Evolutionary conservation across 2,113 vertebrate genomes (phyloP), one percentile per base, ranked within the genome.

Genomic region (Nerophis ophidion): DNA sequence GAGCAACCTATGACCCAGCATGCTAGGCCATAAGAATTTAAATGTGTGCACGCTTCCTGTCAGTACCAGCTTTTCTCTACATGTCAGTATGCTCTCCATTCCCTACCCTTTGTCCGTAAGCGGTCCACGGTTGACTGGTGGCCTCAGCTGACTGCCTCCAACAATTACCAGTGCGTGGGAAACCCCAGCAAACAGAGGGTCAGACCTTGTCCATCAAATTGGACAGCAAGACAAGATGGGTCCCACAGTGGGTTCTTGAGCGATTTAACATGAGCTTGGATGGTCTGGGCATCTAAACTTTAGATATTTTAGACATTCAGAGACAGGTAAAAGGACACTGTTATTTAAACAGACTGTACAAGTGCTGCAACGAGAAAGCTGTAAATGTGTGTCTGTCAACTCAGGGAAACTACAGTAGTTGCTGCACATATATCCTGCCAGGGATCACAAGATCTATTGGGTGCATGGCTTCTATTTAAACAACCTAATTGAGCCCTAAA

Each of bases 161-260:
- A 84, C 82, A 71, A 76, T 80, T 70, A 82, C 71, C 58, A 68
- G 65, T 81, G 81, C 79, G 81, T 88, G 82, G 85, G 81, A 88
- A 84, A 81, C 71, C 79, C 70, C 68, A 61, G 76, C 74, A 77
- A 26, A 73, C 80, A 64, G 67, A 77, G 71, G 77, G 67, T 76
- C 67, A 48, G 78, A 75, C 70, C 83, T 66, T 86, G 87, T 89
- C 88, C 84, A 81, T 90, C 84, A 84, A 64, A 75, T 48, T 63
- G 46, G 51, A 74, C 65, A 66, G 75, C 16, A 15, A 17, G 34
- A 78, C 61, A 16, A 10, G 66, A 19, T 35, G 61, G 58, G 60
- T 60, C 68, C 66, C 72, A 61, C 61, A 0, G 66, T 61, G 60
- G 59, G 48, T 55, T 70, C 56, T 44, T 55, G 51, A 60, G 46